Percentiles rank a stretch among this genome's conserved stretches.
Evolutionary conservation across 2,888 invertebrate genomes (phyloP).

Genomic region (Ferrisia virgata): DNA sequence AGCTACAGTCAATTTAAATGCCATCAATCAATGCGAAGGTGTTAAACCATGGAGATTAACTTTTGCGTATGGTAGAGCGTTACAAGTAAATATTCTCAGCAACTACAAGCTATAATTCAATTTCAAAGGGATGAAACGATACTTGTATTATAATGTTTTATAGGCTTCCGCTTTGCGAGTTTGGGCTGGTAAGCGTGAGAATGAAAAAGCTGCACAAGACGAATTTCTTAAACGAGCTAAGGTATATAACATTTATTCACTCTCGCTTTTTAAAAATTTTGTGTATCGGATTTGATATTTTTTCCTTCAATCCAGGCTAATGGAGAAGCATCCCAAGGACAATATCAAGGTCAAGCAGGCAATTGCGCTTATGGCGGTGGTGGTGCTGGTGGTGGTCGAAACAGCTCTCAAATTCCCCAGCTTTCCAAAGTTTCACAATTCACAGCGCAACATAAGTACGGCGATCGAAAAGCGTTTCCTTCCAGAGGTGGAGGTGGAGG

Average conservation of each 20-base stretch:
- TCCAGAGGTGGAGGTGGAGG: not conserved
- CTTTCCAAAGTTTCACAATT: conserved; percentile 86
- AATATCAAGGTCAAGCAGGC: conserved; percentile 83
- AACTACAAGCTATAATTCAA: not conserved
- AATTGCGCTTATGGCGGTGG: conserved; percentile 77
- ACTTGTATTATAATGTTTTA: not conserved
- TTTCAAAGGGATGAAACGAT: not conserved
- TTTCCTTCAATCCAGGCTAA: conserved; percentile 68
- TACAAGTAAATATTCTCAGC: conserved; percentile 56
- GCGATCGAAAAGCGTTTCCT: not conserved
- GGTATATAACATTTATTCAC: conserved; percentile 58
- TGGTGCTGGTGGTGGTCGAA: conserved; percentile 78
- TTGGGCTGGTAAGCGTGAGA: conserved; percentile 91
- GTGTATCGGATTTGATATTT: not conserved
- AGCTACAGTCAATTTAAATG: conserved; percentile 91
- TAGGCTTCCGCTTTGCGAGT: conserved; percentile 91
- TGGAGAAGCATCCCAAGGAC: conserved; percentile 84
- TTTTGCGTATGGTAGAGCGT: conserved; percentile 96
- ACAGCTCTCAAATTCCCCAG: conserved; percentile 56
- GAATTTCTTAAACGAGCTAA: conserved; percentile 89
- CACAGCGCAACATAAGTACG: not conserved
- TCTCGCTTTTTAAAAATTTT: not conserved
- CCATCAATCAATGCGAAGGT: conserved; percentile 78
- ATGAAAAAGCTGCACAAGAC: conserved; percentile 77
- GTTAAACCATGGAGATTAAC: conserved; percentile 97